Evolutionary conservation across 2,113 vertebrate genomes (phyloP).

Genomic region (Leptocoma aspasia): DNA sequence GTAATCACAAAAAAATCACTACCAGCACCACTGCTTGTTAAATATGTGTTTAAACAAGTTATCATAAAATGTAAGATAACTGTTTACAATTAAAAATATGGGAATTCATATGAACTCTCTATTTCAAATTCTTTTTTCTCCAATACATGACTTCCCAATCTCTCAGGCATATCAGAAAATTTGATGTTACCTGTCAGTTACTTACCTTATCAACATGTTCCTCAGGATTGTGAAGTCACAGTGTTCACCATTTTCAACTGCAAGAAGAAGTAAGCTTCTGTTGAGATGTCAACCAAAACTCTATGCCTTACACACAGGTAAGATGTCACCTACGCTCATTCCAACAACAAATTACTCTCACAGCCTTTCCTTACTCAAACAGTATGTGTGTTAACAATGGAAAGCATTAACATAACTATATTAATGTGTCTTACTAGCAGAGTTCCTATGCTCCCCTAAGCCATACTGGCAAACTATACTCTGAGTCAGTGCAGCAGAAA

Average conservation of each 20-base stretch:
- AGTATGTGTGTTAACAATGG: not conserved
- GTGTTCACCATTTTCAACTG: conserved; percentile 97
- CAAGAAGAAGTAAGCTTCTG: not conserved
- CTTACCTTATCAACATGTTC: conserved; percentile 98
- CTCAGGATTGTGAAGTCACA: conserved; percentile 98
- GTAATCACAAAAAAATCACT: not conserved
- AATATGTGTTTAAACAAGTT: not conserved
- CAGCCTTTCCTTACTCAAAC: not conserved
- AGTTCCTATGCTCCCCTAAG: not conserved
- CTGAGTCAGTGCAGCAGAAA: not conserved
- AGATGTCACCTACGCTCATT: not conserved
- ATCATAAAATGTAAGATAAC: not conserved
- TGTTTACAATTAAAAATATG: not conserved
- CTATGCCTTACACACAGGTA: not conserved
- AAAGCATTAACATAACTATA: not conserved
- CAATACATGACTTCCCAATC: not conserved
- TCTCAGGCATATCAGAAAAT: not conserved
- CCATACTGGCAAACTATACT: not conserved
- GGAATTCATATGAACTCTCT: not conserved
- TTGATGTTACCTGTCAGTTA: not conserved
- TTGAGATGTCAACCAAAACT: not conserved
- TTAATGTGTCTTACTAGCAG: not conserved
- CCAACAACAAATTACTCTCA: not conserved
- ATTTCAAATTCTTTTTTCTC: not conserved
- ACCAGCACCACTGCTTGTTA: not conserved